Evolutionary conservation across 2,113 vertebrate species (phyloP).

Genomic region (Vidua macroura): DNA sequence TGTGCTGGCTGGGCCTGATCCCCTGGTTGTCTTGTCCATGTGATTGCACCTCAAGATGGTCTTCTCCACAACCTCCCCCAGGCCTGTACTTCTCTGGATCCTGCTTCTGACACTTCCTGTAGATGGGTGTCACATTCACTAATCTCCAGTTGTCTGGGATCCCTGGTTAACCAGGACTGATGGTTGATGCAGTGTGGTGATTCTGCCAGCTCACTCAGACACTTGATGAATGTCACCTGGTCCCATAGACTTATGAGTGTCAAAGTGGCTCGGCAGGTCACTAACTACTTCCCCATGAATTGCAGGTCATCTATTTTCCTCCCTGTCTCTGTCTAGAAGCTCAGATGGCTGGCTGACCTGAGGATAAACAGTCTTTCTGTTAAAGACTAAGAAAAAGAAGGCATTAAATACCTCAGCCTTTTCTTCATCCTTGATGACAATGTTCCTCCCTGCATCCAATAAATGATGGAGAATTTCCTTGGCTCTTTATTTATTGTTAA

Average conservation of each 20-base stretch:
- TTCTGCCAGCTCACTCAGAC: neutral
- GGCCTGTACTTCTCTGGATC: neutral
- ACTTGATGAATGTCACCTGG: rapidly evolving
- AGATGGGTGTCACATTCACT: neutral
- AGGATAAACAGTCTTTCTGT: neutral
- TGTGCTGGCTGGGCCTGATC: neutral
- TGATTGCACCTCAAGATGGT: neutral
- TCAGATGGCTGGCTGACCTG: neutral
- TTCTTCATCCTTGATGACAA: neutral
- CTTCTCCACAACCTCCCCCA: neutral
- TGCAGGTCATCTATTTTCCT: neutral
- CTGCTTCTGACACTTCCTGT: rapidly evolving
- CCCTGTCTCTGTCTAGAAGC: neutral
- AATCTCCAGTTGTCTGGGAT: neutral
- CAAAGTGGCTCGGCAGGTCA: neutral
- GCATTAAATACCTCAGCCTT: neutral
- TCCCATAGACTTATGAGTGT: neutral
- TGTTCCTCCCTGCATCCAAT: neutral
- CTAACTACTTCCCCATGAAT: neutral
- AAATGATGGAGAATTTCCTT: neutral
- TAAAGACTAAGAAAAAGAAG: neutral
- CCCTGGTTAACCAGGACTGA: neutral
- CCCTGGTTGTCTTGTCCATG: neutral
- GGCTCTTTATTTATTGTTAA: neutral
- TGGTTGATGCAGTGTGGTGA: neutral